Evolutionary conservation across 1,140 invertebrate species (phyloP).

Genomic region (Drosophila azteca): DNA sequence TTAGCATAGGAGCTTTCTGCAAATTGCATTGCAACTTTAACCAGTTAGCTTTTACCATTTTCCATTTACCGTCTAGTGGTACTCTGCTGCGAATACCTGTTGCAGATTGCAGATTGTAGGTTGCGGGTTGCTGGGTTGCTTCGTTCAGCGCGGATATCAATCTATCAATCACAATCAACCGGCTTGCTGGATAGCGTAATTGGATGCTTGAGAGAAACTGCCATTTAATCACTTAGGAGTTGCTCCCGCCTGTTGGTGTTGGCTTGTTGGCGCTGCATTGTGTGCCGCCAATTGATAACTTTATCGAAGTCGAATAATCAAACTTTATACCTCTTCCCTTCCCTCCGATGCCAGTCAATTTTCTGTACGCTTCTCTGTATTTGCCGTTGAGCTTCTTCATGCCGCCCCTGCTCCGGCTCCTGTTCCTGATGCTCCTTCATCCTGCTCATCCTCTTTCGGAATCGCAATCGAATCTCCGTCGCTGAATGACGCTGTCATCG

Average conservation of each 20-base stretch:
- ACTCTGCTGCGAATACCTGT: conserved; percentile 27
- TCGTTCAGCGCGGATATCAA: conserved; percentile 14
- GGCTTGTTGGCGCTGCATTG: conserved; percentile 17
- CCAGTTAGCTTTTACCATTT: conserved; percentile 22
- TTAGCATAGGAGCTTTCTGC: conserved; percentile 43
- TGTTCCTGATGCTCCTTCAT: too few species aligned
- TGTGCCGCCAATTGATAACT: conserved; percentile 21
- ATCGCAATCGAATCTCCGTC: too few species aligned
- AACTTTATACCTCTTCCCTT: conserved; percentile 22
- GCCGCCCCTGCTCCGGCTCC: conserved; percentile 1
- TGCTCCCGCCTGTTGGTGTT: conserved; percentile 11
- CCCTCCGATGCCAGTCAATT: background rate
- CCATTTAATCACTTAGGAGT: conserved; percentile 41
- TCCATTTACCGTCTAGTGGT: background rate
- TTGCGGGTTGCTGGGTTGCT: conserved; percentile 26
- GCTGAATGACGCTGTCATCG: too few species aligned
- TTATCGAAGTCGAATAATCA: conserved; percentile 36
- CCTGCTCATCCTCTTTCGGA: too few species aligned
- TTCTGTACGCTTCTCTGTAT: conserved; percentile 26
- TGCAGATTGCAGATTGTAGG: conserved; percentile 30
- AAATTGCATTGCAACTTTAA: conserved; percentile 38
- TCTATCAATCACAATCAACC: conserved; percentile 25
- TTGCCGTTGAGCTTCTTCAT: conserved; percentile 10
- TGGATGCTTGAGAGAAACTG: conserved; percentile 27
- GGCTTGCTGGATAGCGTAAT: conserved; percentile 25